Conservation (phyloP, 2,113 vertebrate genomes). For the Tor tambroides region DNA sequence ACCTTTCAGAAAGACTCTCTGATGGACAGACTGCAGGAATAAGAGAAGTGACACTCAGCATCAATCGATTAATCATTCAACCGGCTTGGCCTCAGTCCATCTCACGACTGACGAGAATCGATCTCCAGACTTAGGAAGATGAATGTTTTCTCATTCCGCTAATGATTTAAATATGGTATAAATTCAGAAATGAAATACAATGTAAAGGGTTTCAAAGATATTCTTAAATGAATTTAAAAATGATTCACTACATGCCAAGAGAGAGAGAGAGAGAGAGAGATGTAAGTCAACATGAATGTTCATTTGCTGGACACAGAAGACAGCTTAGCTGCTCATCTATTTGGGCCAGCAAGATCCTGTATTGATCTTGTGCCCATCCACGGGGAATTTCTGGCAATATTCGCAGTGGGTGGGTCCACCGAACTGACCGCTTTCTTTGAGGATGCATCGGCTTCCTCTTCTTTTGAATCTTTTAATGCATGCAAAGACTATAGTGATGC, state of each 20-base stretch:
- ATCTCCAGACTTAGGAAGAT: neutral
- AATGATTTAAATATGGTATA: neutral
- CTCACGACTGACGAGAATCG: conserved; percentile 32
- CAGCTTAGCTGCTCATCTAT: neutral
- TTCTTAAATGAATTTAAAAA: neutral
- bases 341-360: neutral
- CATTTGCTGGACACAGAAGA: conserved; percentile 14
- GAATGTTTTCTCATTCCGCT: neutral
- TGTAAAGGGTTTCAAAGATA: neutral
- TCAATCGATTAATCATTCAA: conserved; percentile 47
- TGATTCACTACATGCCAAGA: neutral
- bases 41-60: conserved; percentile 39
- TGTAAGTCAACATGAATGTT: conserved; percentile 4
- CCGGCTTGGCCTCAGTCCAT: conserved; percentile 6
- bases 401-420: neutral
- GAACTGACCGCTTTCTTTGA: neutral
- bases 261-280: neutral
- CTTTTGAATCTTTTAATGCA: conserved; percentile 17
- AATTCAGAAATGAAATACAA: neutral
- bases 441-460: neutral
- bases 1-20: conserved; percentile 46
- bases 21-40: conserved; percentile 30
- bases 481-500: neutral
- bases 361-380: conserved; percentile 24
- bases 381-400: conserved; percentile 6